Conservation (phyloP, 2,113 vertebrate genomes). For the Carassius gibelio region DNA sequence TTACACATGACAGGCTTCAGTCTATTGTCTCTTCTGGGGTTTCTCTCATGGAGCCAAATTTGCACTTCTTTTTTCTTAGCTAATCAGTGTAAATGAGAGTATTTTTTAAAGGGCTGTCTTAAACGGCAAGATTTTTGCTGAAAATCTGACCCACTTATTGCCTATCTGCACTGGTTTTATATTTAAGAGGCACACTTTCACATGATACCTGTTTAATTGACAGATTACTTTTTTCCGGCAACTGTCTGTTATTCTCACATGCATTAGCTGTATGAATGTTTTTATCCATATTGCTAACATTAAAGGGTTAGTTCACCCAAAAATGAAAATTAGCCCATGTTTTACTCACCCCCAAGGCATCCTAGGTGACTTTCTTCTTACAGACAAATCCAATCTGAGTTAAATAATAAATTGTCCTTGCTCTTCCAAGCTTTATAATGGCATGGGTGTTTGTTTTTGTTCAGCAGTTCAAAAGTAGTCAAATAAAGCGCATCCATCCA, state of each 20-base stretch:
- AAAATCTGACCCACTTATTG: neutral
- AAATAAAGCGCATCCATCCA: no score
- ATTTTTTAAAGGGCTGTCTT: neutral
- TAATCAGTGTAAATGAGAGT: conserved; percentile 10
- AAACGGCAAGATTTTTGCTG: neutral
- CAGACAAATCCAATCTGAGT: no score
- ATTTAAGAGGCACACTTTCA: neutral
- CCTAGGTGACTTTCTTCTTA: no score
- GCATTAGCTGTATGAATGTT: neutral
- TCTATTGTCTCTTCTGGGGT: neutral
- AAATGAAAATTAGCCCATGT: no score
- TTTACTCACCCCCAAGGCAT: no score
- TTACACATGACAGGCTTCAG: conserved; percentile 3
- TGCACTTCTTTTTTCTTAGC: neutral
- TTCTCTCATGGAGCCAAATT: conserved; percentile 14
- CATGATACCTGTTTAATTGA: neutral
- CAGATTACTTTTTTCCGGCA: neutral
- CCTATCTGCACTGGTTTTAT: neutral
- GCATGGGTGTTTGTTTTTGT: no score
- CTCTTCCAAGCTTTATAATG: no score
- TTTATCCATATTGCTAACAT: neutral
- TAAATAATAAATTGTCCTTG: no score
- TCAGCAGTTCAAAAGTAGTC: no score
- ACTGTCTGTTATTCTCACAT: neutral
- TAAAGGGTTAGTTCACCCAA: neutral